Evolutionary conservation across 2,888 invertebrate species (phyloP), one percentile per base, ranked within the genome.

Genomic region (Cataglyphis cursor): DNA sequence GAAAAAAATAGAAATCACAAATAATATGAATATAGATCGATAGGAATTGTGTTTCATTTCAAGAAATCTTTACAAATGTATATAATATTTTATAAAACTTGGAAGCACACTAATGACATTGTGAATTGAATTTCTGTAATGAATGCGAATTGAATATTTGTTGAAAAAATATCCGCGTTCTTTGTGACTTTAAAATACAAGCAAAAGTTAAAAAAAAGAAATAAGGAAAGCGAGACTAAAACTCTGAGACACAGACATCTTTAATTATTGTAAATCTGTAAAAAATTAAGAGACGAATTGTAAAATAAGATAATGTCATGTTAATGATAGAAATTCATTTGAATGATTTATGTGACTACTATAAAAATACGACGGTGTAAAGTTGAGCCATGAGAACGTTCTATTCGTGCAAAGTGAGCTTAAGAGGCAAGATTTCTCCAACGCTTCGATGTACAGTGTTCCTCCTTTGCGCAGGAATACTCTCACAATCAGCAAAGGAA

Each of bases 401-500:
- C 80, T 68, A 84, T 41, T 68, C 75, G 24, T 57, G n/a, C 85
- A 80, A 83, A 83, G 24, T 76, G 72, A 81, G 80, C 87, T 80
- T 82, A 83, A 85, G 51, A 54, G 62, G 48, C 35, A 21, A 61
- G 82, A 76, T 86, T 83, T 87, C 85, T 84, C 83, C 84, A 65
- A 82, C 28, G 41, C 41, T 91, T 88, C 72, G 68, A 64, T 48
- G 10, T n/a, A 24, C 76, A 76, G 80, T 72, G 35, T 86, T 64
- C 82, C 35, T 35, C 35, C 0, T 35, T 6, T 59, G 48, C 44
- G 72, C 66, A 57, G 81, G 64, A 68, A 82, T 82, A 85, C 81
- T 81, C 59, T 72, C 12, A 44, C 44, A 12, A 44, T 44, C 73
- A 65, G 83, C 76, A 85, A 91, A 88, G 88, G 87, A 87, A 87